phyloP scores from a whole-genome alignment of 1,140 invertebrate species.

The Drosophila rhopaloa region DNA sequence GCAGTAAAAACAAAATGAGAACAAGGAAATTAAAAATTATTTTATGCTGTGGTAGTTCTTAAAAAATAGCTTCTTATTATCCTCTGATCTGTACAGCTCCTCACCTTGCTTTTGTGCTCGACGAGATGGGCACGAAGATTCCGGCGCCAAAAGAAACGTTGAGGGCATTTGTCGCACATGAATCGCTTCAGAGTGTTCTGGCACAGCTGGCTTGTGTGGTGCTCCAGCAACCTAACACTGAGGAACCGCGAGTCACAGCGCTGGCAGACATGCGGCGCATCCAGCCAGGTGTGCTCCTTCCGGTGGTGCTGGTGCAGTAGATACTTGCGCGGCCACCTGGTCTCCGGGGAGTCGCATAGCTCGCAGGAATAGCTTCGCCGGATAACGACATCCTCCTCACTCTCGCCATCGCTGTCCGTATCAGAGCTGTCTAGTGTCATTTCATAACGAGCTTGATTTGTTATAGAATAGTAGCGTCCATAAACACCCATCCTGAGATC shows the following conservation, averaged over 20 bases:
- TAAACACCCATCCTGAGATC: constrained; percentile 56
- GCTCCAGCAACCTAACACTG: constrained; percentile 54
- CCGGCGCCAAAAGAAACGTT: constrained; percentile 68
- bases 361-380: constrained; percentile 63
- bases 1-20: background rate
- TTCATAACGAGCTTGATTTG: constrained; percentile 68
- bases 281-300: constrained; percentile 60
- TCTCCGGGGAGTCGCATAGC: constrained; percentile 43
- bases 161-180: constrained; percentile 71
- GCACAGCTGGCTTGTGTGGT: constrained; percentile 62
- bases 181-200: constrained; percentile 69
- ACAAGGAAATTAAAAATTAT: background rate
- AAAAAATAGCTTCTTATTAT: background rate
- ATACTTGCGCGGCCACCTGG: constrained; percentile 61
- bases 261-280: constrained; percentile 68
- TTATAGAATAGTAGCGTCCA: constrained; percentile 71
- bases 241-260: constrained; percentile 74
- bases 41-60: background rate
- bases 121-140: constrained; percentile 61
- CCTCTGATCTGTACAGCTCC: background rate
- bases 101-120: constrained; percentile 71
- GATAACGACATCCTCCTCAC: constrained; percentile 56
- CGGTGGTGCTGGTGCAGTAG: constrained; percentile 74
- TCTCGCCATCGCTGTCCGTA: constrained; percentile 64
- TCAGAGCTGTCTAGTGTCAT: constrained; percentile 72